Base-by-base conservation (phyloP, 2,113 vertebrate species). In the Oreochromis spilurus region DNA sequence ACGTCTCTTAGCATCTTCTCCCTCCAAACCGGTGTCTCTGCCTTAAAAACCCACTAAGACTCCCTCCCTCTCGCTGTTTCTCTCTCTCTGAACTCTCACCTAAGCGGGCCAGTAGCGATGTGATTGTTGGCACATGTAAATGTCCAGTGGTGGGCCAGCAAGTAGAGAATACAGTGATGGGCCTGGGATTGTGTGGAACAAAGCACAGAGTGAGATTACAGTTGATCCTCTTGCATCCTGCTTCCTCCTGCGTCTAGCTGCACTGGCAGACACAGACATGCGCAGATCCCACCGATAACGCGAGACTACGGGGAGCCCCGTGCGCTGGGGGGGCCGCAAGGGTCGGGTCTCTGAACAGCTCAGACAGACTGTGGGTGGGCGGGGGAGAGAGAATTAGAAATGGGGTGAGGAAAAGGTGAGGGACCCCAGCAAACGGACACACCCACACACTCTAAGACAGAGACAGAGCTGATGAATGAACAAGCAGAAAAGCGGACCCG, bases 201-300 rank as follows among this genome's bases (percentile, higher is more conserved):
- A 96, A 95, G 95, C 93, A 29, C 79, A 13, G 88, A 72, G 91
- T 88, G 90, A 96, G 93, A 95, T 96, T 94, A 95, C 90, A 89
- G 93, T 89, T 96, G 95, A 95, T 95, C 95, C 95, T 92, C 93
- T 90, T 81, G 90, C 94, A 96, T 96, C 94, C 95, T 95, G 95
- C 94, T 95, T 94, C 94, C 94, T 94, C 93, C 93, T 89, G 92
- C 87, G 93, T 95, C 94, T 91, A 94, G 89, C 83, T 36, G 82
- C 87, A 87, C 87, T 83, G 94, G 89, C 93, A 92, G 91, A 95
- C 92, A 92, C 91, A 95, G 92, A 93, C 93, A 86, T 92, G 92
- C 88, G 83, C 91, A 95, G 95, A 96, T 96, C 91, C 83, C 84
- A 88, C 84, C 86, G 95, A 96, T 95, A 95, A 95, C 89, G 62